Base-by-base conservation (phyloP, 2,888 invertebrate genomes). In the Lucinisca nassula region DNA sequence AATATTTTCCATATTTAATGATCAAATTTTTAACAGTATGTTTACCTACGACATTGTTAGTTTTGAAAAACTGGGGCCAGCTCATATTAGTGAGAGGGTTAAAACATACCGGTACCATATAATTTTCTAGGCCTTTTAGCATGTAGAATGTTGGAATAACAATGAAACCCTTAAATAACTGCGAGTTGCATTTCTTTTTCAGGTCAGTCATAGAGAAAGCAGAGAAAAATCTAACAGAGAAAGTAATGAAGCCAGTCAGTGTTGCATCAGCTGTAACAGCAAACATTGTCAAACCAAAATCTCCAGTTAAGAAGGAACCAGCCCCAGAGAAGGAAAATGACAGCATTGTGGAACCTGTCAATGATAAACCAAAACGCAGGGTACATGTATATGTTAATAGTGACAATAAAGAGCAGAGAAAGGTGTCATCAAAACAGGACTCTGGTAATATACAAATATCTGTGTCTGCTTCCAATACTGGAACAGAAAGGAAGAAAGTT, bases 211-310 rank as follows among this genome's bases (percentile, higher is more conserved):
- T 99, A 76, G 98, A 98, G 95, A 97, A 98, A 91, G 98, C 99
- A 0, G 98, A 99, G 96, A 98, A 98, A 95, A 98, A 98, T 0
- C 98, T 99, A 92, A 98, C 98, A 95, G 98, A 98, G 61, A 98
- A 98, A 96, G 98, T 98, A 0, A 98, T 98, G 67, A 98, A 98
- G 94, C 98, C 98, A 0, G 97, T 93, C n/a, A 90, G 92, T 27
- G 92, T 94, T 6, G 93, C 92, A 27, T 92, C 94, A 12, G 89
- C 92, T 10, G 88, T 93, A 6, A 75, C 87, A 12, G 76, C 85
- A 3, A 80, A 17, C 30, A 67, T 67, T 14, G 67, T 35, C 6
- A 67, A 21, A 35, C 4, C 24, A 4, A 67, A 67, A 30, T 67
- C 67, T 30, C 67, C 67, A n/a, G 24, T 61, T 12, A 61, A 61